Evolutionary conservation across 2,113 vertebrate species (phyloP).

Genomic region (Hepsetus odoe): DNA sequence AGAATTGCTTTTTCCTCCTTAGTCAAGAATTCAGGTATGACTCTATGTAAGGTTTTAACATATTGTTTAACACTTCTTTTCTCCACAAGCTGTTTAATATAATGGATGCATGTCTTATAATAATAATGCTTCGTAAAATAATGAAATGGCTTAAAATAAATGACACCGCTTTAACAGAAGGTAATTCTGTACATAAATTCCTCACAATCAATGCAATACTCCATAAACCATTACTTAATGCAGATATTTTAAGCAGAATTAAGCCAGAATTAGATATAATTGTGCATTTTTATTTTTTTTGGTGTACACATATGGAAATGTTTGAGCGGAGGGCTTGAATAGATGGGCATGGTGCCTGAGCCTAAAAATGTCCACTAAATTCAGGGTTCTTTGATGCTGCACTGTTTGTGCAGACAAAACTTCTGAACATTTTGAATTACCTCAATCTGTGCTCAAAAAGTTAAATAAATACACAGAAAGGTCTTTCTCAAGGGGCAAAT

Average conservation of each 20-base stretch:
- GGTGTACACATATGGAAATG: slow-evolving; percentile 35
- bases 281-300: slow-evolving; percentile 16
- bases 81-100: not conserved
- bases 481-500: slow-evolving; percentile 19
- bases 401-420: slow-evolving; percentile 35
- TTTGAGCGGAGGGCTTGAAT: slow-evolving; percentile 23
- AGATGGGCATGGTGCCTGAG: slow-evolving; percentile 21
- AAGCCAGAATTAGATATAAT: slow-evolving; percentile 8
- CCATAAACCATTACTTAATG: not conserved
- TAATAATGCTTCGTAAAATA: not conserved
- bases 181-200: not conserved
- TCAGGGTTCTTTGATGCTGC: not conserved
- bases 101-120: not conserved
- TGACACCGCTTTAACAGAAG: not conserved
- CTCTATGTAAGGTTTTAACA: not conserved
- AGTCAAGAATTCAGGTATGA: slow-evolving; percentile 31
- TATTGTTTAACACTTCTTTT: slow-evolving; percentile 8
- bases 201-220: not conserved
- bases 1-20: slow-evolving; percentile 43
- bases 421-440: slow-evolving; percentile 30
- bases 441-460: slow-evolving; percentile 43
- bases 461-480: slow-evolving; percentile 43
- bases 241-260: not conserved
- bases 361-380: slow-evolving; percentile 28
- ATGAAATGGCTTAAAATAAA: not conserved